Evolutionary conservation across 2,113 vertebrate species (phyloP).

Genomic region (Crotalus helleri): DNA sequence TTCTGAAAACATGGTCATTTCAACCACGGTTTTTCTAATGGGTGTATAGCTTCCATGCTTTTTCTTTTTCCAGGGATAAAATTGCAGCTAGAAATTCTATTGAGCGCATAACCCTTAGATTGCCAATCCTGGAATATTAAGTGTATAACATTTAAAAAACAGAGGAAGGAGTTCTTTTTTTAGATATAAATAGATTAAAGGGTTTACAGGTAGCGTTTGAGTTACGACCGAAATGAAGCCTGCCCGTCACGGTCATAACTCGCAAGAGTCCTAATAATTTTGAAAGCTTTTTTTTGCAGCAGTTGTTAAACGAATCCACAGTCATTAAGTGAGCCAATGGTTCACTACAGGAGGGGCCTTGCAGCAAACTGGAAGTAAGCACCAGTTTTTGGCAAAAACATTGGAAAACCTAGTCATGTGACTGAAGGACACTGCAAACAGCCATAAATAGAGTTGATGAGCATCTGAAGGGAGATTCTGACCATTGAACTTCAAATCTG

Average conservation of each 20-base stretch:
- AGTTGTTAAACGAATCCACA: neutral
- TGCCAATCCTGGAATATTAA: neutral
- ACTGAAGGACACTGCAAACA: neutral
- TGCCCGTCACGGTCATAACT: neutral
- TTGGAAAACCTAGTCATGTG: neutral
- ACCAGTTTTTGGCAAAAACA: neutral
- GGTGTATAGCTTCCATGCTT: neutral
- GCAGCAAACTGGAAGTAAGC: neutral
- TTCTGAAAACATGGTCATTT: neutral
- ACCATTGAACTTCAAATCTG: neutral
- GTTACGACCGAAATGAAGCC: neutral
- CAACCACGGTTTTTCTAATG: neutral
- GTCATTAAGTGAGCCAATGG: neutral
- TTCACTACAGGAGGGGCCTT: neutral
- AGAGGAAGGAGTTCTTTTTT: neutral
- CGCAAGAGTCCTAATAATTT: neutral
- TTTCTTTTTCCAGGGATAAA: too few relatives aligned
- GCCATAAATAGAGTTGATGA: neutral
- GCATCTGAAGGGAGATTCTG: neutral
- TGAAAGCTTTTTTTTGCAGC: neutral
- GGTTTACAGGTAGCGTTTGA: neutral
- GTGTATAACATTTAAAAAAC: neutral
- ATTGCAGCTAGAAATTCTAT: too few relatives aligned
- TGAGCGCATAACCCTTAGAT: neutral
- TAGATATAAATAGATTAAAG: neutral